Evolutionary conservation across 1,140 invertebrate species (phyloP).

Genomic region (Pachypeltis micranthus): DNA sequence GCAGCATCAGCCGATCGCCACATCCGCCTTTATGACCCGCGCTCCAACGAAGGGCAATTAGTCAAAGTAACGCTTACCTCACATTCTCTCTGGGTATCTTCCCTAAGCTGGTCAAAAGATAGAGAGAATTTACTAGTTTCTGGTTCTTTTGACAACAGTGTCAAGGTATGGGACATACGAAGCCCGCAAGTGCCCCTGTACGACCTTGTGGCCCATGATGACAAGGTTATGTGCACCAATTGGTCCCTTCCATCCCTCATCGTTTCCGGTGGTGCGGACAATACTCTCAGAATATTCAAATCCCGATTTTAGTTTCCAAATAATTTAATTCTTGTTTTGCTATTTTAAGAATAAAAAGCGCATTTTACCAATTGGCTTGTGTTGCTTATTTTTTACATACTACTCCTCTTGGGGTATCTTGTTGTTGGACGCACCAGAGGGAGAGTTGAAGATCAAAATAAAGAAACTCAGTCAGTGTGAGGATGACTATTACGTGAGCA

Average conservation of each 20-base stretch:
- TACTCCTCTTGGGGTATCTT: too few species aligned
- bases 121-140: conserved; percentile 83
- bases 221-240: conserved; percentile 86
- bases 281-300: conserved; percentile 81
- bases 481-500: too few species aligned
- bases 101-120: conserved; percentile 78
- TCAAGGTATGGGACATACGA: conserved; percentile 93
- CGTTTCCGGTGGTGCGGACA: conserved; percentile 86
- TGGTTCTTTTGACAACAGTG: conserved; percentile 76
- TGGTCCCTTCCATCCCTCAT: conserved; percentile 82
- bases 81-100: conserved; percentile 83
- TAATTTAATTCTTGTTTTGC: neutral
- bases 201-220: conserved; percentile 85
- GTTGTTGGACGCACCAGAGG: too few species aligned
- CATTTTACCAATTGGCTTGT: too few species aligned
- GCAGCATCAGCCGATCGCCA: conserved; percentile 83
- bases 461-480: too few species aligned
- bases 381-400: too few species aligned
- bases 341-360: too few species aligned
- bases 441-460: too few species aligned
- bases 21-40: conserved; percentile 80
- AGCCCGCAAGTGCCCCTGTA: conserved; percentile 86
- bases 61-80: conserved; percentile 81
- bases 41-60: conserved; percentile 68
- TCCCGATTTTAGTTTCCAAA: conserved; percentile 26